Evolutionary conservation across 2,113 vertebrate genomes (phyloP), one percentile per base, ranked within the genome.

Genomic region (Neolamprologus hecqui): DNA sequence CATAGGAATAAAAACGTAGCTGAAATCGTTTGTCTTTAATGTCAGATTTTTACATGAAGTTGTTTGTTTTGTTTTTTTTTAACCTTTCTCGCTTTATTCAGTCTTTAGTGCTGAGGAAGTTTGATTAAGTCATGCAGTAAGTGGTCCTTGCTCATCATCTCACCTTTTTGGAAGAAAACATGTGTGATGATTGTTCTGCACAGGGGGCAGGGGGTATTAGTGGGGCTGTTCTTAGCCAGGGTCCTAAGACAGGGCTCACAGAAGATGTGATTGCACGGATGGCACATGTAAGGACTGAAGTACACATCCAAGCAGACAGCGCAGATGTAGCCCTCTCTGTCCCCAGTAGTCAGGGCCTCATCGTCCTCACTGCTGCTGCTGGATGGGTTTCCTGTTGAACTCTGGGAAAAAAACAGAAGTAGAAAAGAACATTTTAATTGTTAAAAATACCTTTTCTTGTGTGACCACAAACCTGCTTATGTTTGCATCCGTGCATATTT

Each of bases 271-370:
- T 94, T 97, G 91, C 98, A 99, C 4, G 98, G 99, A 81, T 98
- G 97, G 87, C 99, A 99, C 98, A 98, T 98, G 92, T 99, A 97
- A 17, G 98, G 99, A 91, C 97, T 99, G 96, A 98, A 99, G 95
- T 99, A 99, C 75, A 99, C 94, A 84, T 99, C 98, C 95, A 99
- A 92, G 91, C 98, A 99, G 55, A 99, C 98, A 0, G 99, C 98
- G 84, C 98, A 99, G 57, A 98, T 96, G 93, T 97, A 98, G 89
- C 97, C 97, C 79, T 99, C 98, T 35, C 90, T 95, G 60, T 96
- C 93, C 31, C 92, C 40, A 0, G 81, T n/a, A 23, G 84, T 90
- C 19, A 87, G 7, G 6, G 93, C 90, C 14, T 94, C 93, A 0
- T 95, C 94, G 4, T 94, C 94, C 21, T 93, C 94, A 6, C 89